Evolutionary conservation across 2,797 vertebrate genomes (phyloP).

Genomic region (Lerista edwardsae): DNA sequence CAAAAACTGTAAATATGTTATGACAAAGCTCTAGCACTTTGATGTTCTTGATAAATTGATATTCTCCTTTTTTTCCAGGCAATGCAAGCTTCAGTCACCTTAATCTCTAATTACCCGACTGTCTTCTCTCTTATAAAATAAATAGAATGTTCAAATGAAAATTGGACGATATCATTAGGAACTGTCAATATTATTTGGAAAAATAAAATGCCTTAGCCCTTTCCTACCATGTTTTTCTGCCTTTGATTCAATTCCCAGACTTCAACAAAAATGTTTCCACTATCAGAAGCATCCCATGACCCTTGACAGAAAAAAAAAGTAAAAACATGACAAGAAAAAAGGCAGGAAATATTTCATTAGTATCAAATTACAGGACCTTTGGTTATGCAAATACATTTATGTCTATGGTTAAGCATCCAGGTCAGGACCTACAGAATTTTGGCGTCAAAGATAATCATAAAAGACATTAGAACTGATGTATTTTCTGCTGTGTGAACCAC

Average conservation of each 20-base stretch:
- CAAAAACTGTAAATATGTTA: slow-evolving; percentile 14
- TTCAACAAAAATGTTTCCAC: not conserved
- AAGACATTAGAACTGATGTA: not conserved
- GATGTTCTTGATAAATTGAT: not conserved
- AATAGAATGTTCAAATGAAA: not conserved
- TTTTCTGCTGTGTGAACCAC: not conserved
- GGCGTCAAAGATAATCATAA: not conserved
- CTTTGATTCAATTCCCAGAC: not conserved
- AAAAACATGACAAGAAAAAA: not conserved
- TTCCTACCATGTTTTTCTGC: not conserved
- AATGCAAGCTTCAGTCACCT: slow-evolving; percentile 28
- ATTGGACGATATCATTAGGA: slow-evolving; percentile 24
- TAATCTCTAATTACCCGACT: slow-evolving; percentile 40
- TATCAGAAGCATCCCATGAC: not conserved
- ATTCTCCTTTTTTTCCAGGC: slow-evolving; percentile 10
- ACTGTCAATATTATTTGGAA: slow-evolving; percentile 18
- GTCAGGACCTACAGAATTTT: not conserved
- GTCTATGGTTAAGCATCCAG: not conserved
- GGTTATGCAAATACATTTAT: fast-evolving
- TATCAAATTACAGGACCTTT: not conserved
- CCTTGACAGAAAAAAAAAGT: not conserved
- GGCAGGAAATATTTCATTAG: not conserved
- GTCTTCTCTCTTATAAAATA: slow-evolving; percentile 8
- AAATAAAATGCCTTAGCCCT: slow-evolving; percentile 7
- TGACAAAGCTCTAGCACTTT: slow-evolving; percentile 26